Percentiles rank a stretch among this genome's conserved stretches.
Conservation (phyloP, 2,888 invertebrate genomes). For the Tenthredo distinguenda region DNA sequence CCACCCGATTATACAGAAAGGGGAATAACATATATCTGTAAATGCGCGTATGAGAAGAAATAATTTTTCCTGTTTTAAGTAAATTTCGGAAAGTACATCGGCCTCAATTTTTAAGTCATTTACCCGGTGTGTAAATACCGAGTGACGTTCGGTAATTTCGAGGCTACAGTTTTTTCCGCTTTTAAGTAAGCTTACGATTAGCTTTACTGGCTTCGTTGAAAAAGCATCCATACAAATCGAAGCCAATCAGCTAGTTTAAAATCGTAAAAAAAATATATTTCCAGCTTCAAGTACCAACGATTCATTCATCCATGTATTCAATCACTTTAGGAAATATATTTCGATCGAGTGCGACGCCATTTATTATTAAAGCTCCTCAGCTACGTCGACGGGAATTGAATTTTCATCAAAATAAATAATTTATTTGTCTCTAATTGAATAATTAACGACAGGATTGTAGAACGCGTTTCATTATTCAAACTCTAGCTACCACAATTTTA, state of each 20-base stretch:
- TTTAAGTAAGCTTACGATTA: not conserved
- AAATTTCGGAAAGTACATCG: not conserved
- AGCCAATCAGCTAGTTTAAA: not conserved
- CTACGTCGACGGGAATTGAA: not conserved
- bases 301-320: not conserved
- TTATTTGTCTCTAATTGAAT: conserved; percentile 2
- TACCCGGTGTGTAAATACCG: not conserved
- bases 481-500: not conserved
- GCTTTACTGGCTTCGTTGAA: conserved; percentile 12
- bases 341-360: not conserved
- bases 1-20: not conserved
- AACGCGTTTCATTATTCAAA: not conserved
- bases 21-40: not conserved
- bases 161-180: not conserved
- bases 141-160: not conserved
- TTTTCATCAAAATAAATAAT: not conserved
- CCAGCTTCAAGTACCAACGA: conserved; percentile 2
- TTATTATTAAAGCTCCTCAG: not conserved
- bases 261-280: not conserved
- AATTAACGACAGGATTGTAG: not conserved
- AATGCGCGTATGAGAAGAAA: not conserved
- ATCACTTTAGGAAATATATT: not conserved
- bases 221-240: conserved; percentile 21
- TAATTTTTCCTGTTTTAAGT: not conserved
- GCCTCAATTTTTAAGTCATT: conserved; percentile 4